Conservation (phyloP, 1,140 invertebrate genomes). For the Calliphora vicina region DNA sequence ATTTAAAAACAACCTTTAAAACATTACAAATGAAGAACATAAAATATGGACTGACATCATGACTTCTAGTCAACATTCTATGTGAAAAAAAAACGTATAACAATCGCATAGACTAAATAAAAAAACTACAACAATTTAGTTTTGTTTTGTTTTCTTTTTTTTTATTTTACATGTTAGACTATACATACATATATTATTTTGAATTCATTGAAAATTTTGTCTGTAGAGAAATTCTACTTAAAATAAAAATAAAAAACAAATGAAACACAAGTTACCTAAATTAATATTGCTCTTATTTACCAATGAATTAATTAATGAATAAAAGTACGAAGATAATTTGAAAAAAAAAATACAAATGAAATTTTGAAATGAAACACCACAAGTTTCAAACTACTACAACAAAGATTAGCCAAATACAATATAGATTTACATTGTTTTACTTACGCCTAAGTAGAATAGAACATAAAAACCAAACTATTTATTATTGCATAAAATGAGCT, state of each 20-base stretch:
- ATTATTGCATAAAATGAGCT: too few species aligned
- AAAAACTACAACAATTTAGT: neutral
- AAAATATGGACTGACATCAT: too few species aligned
- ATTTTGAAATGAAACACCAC: neutral
- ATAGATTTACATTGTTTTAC: too few species aligned
- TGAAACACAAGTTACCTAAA: neutral
- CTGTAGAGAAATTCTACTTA: neutral
- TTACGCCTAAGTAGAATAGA: too few species aligned
- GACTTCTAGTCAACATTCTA: too few species aligned
- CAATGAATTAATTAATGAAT: neutral
- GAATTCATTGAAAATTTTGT: neutral
- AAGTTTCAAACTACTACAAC: neutral
- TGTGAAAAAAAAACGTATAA: neutral
- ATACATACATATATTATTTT: neutral
- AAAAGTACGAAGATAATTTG: too few species aligned
- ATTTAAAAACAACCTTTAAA: too few species aligned
- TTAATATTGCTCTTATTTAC: neutral
- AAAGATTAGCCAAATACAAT: too few species aligned
- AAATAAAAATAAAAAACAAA: neutral
- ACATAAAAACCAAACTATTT: too few species aligned
- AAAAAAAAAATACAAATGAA: too few species aligned
- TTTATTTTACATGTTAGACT: neutral
- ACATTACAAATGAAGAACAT: too few species aligned
- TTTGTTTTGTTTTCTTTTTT: neutral
- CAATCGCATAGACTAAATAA: neutral